These are phyloP conservation scores for Jordanella pulchra DNA, from an alignment of 2,797 vertebrate genomes.

Conservation along the genomic window DNA sequence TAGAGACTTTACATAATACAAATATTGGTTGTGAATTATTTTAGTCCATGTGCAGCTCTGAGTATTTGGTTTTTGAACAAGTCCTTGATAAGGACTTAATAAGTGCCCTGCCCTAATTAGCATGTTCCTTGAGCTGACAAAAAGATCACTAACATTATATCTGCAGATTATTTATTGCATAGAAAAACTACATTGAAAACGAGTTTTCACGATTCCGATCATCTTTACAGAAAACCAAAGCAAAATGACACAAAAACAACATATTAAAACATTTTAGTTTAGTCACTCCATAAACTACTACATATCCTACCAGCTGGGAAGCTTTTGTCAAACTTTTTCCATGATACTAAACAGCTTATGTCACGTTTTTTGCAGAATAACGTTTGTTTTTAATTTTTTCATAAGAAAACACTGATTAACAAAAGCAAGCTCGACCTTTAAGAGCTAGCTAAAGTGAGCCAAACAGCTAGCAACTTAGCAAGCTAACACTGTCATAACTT, in stretches of 20 bases:
- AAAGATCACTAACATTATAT: no score
- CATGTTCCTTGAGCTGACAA: no score
- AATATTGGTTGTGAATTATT: no score
- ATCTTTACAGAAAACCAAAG: neutral
- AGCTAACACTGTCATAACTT: conserved; percentile 20
- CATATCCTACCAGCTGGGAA: neutral
- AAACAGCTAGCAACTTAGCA: conserved; percentile 16
- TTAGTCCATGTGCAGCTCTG: no score
- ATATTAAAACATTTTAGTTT: neutral
- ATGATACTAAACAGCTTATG: neutral
- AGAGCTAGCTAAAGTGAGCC: conserved; percentile 38
- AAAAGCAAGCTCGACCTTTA: neutral
- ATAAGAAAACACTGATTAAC: neutral
- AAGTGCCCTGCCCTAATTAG: no score
- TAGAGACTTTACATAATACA: no score
- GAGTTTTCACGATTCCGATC: neutral
- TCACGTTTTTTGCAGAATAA: neutral
- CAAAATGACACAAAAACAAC: neutral
- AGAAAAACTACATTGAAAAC: no score
- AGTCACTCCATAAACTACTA: neutral
- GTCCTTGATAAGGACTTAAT: no score
- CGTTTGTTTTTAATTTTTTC: neutral
- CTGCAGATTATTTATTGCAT: no score
- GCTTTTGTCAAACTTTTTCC: neutral
- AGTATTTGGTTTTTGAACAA: no score